These are phyloP conservation scores for Thera obeliscata DNA, from an alignment of 2,888 invertebrate species.

Conservation along the genomic window DNA sequence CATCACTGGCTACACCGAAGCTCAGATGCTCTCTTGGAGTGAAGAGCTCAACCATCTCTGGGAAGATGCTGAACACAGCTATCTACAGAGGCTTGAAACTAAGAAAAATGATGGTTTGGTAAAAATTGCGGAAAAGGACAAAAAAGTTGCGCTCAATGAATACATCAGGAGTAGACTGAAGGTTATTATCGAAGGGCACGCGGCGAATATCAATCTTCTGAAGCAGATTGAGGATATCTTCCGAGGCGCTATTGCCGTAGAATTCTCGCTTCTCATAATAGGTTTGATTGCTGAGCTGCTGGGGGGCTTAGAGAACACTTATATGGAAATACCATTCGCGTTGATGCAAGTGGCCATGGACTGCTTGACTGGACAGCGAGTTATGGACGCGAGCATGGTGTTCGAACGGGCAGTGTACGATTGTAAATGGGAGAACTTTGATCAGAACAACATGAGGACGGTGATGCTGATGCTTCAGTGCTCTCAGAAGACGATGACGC, in stretches of 20 bases:
- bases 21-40: conserved; percentile 60
- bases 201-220: conserved; percentile 45
- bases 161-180: conserved; percentile 42
- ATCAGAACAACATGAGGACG: conserved; percentile 58
- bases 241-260: conserved; percentile 50
- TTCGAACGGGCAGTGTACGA: conserved; percentile 63
- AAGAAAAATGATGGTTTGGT: not conserved
- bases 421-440: conserved; percentile 69
- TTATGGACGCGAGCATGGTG: conserved; percentile 57
- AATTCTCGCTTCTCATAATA: conserved; percentile 49
- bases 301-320: conserved; percentile 59
- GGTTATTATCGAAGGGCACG: conserved; percentile 47
- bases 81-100: conserved; percentile 1
- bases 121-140: conserved; percentile 35
- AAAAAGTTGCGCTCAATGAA: conserved; percentile 38
- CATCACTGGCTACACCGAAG: conserved; percentile 60
- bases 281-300: conserved; percentile 52
- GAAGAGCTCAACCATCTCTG: conserved; percentile 58
- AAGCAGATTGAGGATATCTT: conserved; percentile 50
- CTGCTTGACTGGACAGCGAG: conserved; percentile 62
- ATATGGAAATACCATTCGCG: conserved; percentile 55
- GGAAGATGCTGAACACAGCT: conserved; percentile 53
- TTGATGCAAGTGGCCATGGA: conserved; percentile 57
- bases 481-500: conserved; percentile 58
- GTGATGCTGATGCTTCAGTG: conserved; percentile 60